These are phyloP conservation scores for Tanytarsus gracilentus DNA, from an alignment of 2,888 invertebrate genomes.

Conservation along the genomic window DNA sequence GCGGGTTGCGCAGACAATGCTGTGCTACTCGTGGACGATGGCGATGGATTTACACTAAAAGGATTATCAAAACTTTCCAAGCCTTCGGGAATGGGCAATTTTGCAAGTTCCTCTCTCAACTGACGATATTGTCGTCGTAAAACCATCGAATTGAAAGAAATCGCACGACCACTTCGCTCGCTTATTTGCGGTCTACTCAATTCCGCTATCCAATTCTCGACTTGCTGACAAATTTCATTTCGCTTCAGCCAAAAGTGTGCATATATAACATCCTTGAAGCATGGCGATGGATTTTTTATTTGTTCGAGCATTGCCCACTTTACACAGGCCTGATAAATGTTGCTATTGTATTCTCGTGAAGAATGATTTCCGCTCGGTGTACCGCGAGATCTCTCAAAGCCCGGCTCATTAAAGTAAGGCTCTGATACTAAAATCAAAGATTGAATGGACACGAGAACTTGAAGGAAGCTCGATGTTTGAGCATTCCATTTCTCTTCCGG, in stretches of 20 bases:
- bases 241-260: constrained; percentile 92
- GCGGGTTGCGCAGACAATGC: not conserved
- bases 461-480: constrained; percentile 86
- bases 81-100: constrained; percentile 69
- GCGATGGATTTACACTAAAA: constrained; percentile 39
- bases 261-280: constrained; percentile 86
- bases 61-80: constrained; percentile 61
- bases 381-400: constrained; percentile 83
- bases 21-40: not conserved
- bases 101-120: constrained; percentile 75
- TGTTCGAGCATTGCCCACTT: constrained; percentile 96
- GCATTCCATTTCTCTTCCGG: constrained; percentile 97
- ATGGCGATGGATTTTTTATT: constrained; percentile 77
- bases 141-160: constrained; percentile 68
- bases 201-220: constrained; percentile 84
- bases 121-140: constrained; percentile 70
- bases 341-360: constrained; percentile 89
- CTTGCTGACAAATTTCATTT: constrained; percentile 79
- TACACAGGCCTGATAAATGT: constrained; percentile 88
- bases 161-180: constrained; percentile 62
- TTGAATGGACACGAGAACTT: constrained; percentile 85
- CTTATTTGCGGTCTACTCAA: constrained; percentile 67
- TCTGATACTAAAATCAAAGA: constrained; percentile 85
- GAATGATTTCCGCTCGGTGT: constrained; percentile 81
- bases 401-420: constrained; percentile 92